These are phyloP conservation scores for Scopus umbretta DNA, from an alignment of 2,113 vertebrate genomes.

Conservation along the genomic window DNA sequence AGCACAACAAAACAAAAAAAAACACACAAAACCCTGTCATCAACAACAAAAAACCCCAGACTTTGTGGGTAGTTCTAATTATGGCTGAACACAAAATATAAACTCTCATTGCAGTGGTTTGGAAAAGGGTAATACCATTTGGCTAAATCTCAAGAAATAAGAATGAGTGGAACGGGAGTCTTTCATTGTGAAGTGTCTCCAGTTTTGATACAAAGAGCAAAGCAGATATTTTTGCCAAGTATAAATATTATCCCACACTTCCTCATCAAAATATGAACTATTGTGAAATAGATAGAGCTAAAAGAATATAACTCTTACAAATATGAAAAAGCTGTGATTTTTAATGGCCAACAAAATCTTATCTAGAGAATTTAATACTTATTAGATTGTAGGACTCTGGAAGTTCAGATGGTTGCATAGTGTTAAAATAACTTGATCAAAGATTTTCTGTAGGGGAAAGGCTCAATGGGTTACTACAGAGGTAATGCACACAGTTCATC, in stretches of 20 bases:
- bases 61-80: background rate
- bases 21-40: accelerated
- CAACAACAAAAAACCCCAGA: background rate
- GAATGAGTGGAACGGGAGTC: background rate
- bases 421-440: background rate
- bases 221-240: background rate
- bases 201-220: background rate
- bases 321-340: background rate
- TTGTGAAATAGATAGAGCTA: background rate
- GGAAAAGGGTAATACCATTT: background rate
- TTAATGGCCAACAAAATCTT: background rate
- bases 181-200: background rate
- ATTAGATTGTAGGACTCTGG: background rate
- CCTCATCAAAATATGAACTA: background rate
- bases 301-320: background rate
- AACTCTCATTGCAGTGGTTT: background rate
- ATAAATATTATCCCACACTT: background rate
- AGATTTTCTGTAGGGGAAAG: background rate
- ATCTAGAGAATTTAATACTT: background rate
- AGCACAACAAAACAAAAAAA: background rate
- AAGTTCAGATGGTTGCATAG: background rate
- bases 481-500: background rate
- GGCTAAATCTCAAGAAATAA: background rate
- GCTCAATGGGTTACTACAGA: background rate
- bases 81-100: background rate